Percentiles rank a stretch among this genome's conserved stretches.
These are phyloP conservation scores for Trachops cirrhosus DNA, from an alignment of 2,797 vertebrate species.

Conservation along the genomic window DNA sequence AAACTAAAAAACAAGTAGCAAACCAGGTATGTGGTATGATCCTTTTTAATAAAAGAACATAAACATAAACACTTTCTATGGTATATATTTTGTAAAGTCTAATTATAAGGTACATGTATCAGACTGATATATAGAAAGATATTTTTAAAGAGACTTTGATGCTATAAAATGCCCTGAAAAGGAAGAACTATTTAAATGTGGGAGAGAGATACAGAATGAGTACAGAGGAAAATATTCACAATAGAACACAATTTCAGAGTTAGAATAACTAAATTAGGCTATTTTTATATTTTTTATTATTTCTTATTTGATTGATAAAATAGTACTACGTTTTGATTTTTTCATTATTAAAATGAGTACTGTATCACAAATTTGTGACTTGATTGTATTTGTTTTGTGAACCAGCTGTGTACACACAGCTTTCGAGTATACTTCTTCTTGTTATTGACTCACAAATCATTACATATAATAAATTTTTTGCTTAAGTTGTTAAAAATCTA, in stretches of 20 bases:
- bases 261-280: background rate
- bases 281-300: background rate
- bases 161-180: background rate
- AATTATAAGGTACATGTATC: background rate
- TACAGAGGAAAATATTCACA: background rate
- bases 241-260: constrained; percentile 5
- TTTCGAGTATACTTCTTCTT: background rate
- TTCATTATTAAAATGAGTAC: background rate
- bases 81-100: background rate
- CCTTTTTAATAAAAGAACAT: background rate
- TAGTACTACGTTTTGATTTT: background rate
- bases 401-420: background rate
- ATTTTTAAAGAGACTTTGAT: background rate
- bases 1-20: background rate
- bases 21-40: background rate
- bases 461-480: background rate
- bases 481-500: background rate
- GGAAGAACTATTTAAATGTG: background rate
- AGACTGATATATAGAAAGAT: background rate
- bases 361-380: background rate
- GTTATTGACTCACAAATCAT: background rate
- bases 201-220: background rate
- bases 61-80: constrained; percentile 5
- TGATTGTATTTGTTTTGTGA: background rate
- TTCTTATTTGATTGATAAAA: background rate